Conservation (phyloP, 2,888 invertebrate genomes). For the Protodeltote pygarga region DNA sequence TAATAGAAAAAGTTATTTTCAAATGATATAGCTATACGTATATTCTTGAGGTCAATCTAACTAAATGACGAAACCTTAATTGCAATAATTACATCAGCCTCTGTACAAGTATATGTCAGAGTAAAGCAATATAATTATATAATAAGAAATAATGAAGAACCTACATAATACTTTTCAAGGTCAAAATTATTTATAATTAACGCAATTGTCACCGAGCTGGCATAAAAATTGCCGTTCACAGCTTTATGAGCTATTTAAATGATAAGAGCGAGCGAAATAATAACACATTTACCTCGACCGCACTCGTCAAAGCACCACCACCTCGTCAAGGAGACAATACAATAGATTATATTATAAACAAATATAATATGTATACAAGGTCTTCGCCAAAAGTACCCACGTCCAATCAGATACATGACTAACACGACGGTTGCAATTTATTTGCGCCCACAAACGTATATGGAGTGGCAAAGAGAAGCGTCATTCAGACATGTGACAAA, state of each 20-base stretch:
- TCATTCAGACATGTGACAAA: slow-evolving; percentile 21
- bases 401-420: slow-evolving; percentile 59
- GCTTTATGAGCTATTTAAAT: slow-evolving; percentile 12
- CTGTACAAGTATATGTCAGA: no score
- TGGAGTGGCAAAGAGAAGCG: slow-evolving; percentile 43
- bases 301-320: slow-evolving; percentile 50
- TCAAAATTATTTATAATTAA: background rate
- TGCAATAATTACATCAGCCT: no score
- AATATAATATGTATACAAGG: slow-evolving; percentile 72
- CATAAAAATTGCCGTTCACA: background rate
- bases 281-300: slow-evolving; percentile 50
- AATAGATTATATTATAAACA: slow-evolving; percentile 76
- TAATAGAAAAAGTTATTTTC: no score
- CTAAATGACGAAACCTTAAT: no score
- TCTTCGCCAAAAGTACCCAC: slow-evolving; percentile 75
- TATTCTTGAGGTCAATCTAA: no score
- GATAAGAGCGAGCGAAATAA: slow-evolving; percentile 39
- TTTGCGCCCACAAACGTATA: slow-evolving; percentile 65
- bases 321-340: slow-evolving; percentile 64
- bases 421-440: slow-evolving; percentile 68
- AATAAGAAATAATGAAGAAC: no score
- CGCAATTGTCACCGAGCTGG: background rate
- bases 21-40: no score
- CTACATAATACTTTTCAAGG: background rate
- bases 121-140: no score